These are phyloP conservation scores for Thalassophryne amazonica DNA, from an alignment of 2,797 vertebrate species.

Conservation along the genomic window DNA sequence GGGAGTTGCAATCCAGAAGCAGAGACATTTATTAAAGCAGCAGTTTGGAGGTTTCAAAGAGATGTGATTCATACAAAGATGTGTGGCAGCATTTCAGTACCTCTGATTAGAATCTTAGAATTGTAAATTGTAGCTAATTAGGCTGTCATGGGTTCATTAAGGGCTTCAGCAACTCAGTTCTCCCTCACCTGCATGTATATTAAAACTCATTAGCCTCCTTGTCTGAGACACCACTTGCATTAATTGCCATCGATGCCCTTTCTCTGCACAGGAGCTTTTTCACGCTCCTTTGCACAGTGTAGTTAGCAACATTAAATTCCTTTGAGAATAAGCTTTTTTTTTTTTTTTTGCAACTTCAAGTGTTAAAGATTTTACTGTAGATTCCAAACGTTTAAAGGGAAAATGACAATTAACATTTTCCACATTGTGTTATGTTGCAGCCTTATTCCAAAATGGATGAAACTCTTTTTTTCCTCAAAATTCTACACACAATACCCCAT, in stretches of 20 bases:
- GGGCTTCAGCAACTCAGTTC: slow-evolving; percentile 96
- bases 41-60: slow-evolving; percentile 94
- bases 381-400: too few relatives aligned
- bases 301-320: slow-evolving; percentile 58
- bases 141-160: slow-evolving; percentile 99
- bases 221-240: slow-evolving; percentile 97
- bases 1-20: too few relatives aligned
- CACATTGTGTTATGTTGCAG: too few relatives aligned
- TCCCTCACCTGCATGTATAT: slow-evolving; percentile 99
- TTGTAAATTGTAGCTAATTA: slow-evolving; percentile 99
- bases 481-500: too few relatives aligned
- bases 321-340: slow-evolving; percentile 27
- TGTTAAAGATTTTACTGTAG: background rate
- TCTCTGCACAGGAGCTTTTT: slow-evolving; percentile 61
- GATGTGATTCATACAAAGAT: slow-evolving; percentile 94
- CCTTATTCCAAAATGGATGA: too few relatives aligned
- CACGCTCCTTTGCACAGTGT: slow-evolving; percentile 70
- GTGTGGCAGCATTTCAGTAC: slow-evolving; percentile 88
- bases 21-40: slow-evolving; percentile 97
- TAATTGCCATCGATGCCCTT: slow-evolving; percentile 91
- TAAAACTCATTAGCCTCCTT: slow-evolving; percentile 99
- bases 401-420: too few relatives aligned
- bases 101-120: slow-evolving; percentile 98
- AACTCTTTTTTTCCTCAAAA: too few relatives aligned
- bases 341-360: slow-evolving; percentile 2